Conservation (phyloP, 2,113 vertebrate species). For the Caracal caracal region DNA sequence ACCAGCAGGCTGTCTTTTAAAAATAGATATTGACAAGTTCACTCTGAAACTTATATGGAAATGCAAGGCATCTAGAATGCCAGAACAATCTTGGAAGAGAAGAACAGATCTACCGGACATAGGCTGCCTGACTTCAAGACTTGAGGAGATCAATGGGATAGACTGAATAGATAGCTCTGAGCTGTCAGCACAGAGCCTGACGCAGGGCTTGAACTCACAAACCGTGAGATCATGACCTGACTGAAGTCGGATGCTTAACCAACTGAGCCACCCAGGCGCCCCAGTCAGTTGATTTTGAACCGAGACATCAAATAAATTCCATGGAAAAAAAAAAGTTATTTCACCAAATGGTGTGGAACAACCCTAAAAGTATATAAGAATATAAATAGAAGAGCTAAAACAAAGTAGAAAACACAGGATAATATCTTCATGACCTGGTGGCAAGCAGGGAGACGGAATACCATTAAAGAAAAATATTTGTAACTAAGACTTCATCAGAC, state of each 20-base stretch:
- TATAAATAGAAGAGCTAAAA: background rate
- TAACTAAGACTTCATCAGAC: background rate
- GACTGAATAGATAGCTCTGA: background rate
- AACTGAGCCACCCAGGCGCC: too few relatives aligned
- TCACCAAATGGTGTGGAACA: background rate
- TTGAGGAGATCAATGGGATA: background rate
- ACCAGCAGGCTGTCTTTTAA: background rate
- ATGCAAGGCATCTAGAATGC: background rate
- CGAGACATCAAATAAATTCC: background rate
- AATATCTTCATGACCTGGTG: background rate
- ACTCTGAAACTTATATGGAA: background rate
- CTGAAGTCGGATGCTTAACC: too few relatives aligned
- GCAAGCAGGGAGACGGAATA: background rate
- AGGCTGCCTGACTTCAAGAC: background rate
- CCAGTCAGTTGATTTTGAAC: background rate
- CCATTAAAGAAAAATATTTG: background rate
- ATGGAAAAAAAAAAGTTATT: background rate
- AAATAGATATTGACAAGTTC: background rate
- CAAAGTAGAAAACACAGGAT: background rate
- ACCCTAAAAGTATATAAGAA: background rate
- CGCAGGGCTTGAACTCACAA: too few relatives aligned
- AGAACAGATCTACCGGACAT: background rate
- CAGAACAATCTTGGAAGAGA: background rate
- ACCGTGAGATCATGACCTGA: too few relatives aligned
- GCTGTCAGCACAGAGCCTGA: too few relatives aligned